Evolutionary conservation across 2,797 vertebrate species (phyloP).

Genomic region (Microctenopoma lineatum): DNA sequence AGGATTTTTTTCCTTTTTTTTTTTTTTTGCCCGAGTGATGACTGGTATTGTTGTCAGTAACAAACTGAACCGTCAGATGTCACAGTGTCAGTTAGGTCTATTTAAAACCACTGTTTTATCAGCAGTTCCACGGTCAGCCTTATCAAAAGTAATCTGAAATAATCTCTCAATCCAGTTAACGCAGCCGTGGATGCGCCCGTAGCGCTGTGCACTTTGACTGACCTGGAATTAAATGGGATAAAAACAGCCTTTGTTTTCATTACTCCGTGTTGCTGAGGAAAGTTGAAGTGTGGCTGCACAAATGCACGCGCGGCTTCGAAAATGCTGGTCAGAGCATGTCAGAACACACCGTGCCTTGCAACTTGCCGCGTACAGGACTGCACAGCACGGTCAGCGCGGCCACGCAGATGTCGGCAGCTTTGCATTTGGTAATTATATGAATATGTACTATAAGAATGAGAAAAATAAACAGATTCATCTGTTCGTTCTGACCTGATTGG

Average conservation of each 20-base stretch:
- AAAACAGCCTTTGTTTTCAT: constrained; percentile 6
- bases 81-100: constrained; percentile 1
- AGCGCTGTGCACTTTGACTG: constrained; percentile 7
- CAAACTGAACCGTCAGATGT: constrained; percentile 36
- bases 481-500: constrained; percentile 47
- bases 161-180: constrained; percentile 64
- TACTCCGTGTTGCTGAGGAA: not conserved
- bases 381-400: too few relatives aligned
- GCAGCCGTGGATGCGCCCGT: constrained; percentile 28
- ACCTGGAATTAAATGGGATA: constrained; percentile 15
- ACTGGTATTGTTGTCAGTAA: constrained; percentile 37
- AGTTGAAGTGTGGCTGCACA: constrained; percentile 5
- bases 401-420: not conserved
- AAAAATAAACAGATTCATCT: constrained; percentile 45
- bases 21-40: constrained; percentile 5
- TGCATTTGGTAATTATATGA: not conserved
- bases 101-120: constrained; percentile 45
- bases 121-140: constrained; percentile 11
- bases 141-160: constrained; percentile 54
- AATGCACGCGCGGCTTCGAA: not conserved
- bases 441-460: too few relatives aligned
- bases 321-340: too few relatives aligned
- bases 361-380: too few relatives aligned
- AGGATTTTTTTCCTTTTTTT: constrained; percentile 8
- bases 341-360: too few relatives aligned